Conservation (phyloP, 2,888 invertebrate genomes). For the Phrixothrix hirtus region DNA sequence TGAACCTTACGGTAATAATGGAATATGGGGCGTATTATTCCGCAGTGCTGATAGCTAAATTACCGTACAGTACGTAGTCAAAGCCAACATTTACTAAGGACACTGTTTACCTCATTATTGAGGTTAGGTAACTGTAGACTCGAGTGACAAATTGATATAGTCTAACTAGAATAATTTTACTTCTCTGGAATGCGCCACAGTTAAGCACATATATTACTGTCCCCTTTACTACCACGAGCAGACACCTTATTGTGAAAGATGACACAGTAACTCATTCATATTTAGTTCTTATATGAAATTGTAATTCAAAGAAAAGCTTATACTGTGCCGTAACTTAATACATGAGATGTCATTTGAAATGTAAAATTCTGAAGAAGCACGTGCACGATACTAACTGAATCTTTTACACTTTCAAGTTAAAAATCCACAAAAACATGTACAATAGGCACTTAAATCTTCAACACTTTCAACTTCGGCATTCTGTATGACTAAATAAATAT, state of each 20-base stretch:
- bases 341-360: constrained; percentile 15
- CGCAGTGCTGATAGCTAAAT: constrained; percentile 18
- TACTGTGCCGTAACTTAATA: constrained; percentile 5
- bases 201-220: constrained; percentile 26
- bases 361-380: constrained; percentile 9
- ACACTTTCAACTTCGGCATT: constrained; percentile 3
- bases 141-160: constrained; percentile 36
- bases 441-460: constrained; percentile 5
- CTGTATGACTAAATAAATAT: no score
- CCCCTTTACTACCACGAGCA: background rate
- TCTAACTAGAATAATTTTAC: constrained; percentile 34
- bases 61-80: constrained; percentile 13
- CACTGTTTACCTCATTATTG: constrained; percentile 35
- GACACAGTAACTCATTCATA: constrained; percentile 31
- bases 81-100: constrained; percentile 26
- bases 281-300: constrained; percentile 37
- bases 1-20: constrained; percentile 1
- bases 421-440: constrained; percentile 4
- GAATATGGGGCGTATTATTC: constrained; percentile 1
- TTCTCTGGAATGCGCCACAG: constrained; percentile 28
- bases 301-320: constrained; percentile 28
- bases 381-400: constrained; percentile 3
- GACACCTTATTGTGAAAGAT: constrained; percentile 13
- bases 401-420: constrained; percentile 3
- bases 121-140: constrained; percentile 34